Percentiles rank a stretch among this genome's conserved stretches.
These are phyloP conservation scores for Botia almorhae DNA, from an alignment of 2,797 vertebrate species.

Conservation along the genomic window DNA sequence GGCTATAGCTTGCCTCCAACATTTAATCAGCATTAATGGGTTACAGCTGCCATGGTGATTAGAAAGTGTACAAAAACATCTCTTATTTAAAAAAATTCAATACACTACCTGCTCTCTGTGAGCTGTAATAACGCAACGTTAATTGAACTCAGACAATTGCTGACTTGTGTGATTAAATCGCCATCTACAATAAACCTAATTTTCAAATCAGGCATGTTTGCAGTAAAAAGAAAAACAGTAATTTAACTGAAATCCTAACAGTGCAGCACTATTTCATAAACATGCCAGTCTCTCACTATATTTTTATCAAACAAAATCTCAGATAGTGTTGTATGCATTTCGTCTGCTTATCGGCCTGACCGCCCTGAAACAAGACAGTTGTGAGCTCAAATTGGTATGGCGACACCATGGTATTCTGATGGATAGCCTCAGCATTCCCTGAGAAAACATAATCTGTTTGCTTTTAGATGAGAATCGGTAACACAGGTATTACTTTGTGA, in stretches of 20 bases:
- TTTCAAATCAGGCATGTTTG: neutral
- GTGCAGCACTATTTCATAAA: neutral
- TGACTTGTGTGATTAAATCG: neutral
- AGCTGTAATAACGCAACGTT: neutral
- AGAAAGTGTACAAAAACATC: too few species aligned
- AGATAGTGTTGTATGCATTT: neutral
- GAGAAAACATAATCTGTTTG: constrained; percentile 59
- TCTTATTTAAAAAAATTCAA: too few species aligned
- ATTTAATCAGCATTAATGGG: neutral
- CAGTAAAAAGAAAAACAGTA: neutral
- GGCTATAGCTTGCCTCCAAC: too few species aligned
- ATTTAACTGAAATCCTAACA: neutral
- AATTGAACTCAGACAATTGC: neutral
- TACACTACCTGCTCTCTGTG: neutral
- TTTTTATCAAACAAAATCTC: constrained; percentile 13
- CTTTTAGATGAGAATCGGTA: constrained; percentile 62
- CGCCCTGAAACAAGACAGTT: constrained; percentile 25
- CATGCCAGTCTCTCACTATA: neutral
- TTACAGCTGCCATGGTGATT: too few species aligned
- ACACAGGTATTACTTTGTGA: constrained; percentile 59
- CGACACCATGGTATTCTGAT: constrained; percentile 46
- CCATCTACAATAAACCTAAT: neutral
- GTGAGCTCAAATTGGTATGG: constrained; percentile 12
- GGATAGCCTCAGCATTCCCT: constrained; percentile 29
- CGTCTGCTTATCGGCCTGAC: constrained; percentile 27